Percentiles rank a stretch among this genome's conserved stretches.
These are phyloP conservation scores for Pachypsylla venusta DNA, from an alignment of 1,140 invertebrate genomes.

Conservation along the genomic window DNA sequence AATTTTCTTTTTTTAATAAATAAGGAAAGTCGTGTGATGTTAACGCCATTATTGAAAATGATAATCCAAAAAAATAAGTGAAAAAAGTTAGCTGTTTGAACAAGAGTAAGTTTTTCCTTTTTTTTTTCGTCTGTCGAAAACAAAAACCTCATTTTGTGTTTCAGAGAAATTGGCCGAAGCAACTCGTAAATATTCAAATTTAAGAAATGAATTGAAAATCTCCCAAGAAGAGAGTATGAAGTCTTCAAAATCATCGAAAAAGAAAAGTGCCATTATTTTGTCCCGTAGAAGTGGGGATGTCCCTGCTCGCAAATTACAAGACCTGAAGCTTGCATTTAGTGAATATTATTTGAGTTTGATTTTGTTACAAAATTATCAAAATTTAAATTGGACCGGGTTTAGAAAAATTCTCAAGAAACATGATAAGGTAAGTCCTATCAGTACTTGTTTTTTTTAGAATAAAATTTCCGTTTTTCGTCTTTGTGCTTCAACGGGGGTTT, in stretches of 20 bases:
- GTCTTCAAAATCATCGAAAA: constrained; percentile 23
- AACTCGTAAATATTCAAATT: constrained; percentile 56
- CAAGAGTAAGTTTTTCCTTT: too few species aligned
- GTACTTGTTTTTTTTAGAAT: too few species aligned
- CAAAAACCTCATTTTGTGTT: too few species aligned
- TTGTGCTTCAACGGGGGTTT: too few species aligned
- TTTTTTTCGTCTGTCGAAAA: too few species aligned
- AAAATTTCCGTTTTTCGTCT: too few species aligned
- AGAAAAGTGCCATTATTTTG: constrained; percentile 21
- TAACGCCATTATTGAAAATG: too few species aligned
- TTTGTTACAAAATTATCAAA: constrained; percentile 54
- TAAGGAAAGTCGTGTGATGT: too few species aligned
- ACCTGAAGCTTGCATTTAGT: constrained; percentile 79
- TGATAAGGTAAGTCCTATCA: constrained; percentile 77
- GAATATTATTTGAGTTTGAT: constrained; percentile 84
- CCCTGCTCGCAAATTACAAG: constrained; percentile 52
- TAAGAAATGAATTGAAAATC: constrained; percentile 51
- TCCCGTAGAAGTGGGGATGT: constrained; percentile 38
- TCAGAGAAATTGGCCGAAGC: constrained; percentile 76
- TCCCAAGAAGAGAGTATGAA: constrained; percentile 29
- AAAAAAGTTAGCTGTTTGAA: too few species aligned
- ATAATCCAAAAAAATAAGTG: too few species aligned
- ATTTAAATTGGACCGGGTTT: constrained; percentile 82
- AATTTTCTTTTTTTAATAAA: too few species aligned
- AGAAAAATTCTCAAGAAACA: constrained; percentile 89